Conservation (phyloP, 2,797 vertebrate genomes). For the Leuciscus waleckii region DNA sequence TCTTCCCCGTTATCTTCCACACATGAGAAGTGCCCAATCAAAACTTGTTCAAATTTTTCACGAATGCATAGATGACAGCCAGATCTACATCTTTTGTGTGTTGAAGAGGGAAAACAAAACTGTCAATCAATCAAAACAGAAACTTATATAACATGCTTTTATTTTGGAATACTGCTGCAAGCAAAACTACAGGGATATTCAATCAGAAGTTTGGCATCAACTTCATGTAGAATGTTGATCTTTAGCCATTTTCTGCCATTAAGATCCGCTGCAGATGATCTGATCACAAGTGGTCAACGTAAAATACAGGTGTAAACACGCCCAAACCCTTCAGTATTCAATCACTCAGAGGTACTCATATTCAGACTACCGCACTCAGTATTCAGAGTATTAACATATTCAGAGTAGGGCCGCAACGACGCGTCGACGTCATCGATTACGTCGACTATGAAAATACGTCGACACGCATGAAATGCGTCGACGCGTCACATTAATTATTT, state of each 20-base stretch:
- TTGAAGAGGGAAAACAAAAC: slow-evolving; percentile 56
- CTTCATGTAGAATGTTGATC: neutral
- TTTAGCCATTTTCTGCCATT: neutral
- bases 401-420: too few species aligned
- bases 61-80: slow-evolving; percentile 59
- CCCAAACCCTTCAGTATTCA: neutral
- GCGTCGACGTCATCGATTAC: too few species aligned
- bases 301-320: neutral
- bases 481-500: too few species aligned
- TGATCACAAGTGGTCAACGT: neutral
- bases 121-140: slow-evolving; percentile 31
- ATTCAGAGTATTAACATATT: too few species aligned
- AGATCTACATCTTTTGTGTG: slow-evolving; percentile 54
- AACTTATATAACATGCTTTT: neutral
- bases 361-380: too few species aligned
- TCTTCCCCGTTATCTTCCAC: slow-evolving; percentile 56
- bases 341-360: neutral
- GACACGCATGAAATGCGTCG: too few species aligned
- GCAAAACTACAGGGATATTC: neutral
- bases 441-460: too few species aligned
- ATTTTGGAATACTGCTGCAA: neutral
- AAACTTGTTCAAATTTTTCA: slow-evolving; percentile 71
- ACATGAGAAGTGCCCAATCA: slow-evolving; percentile 59
- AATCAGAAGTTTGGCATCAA: neutral
- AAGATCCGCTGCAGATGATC: neutral